Percentiles rank a stretch among this genome's conserved stretches.
Evolutionary conservation across 2,888 invertebrate species (phyloP).

Genomic region (Drosophila helvetica): DNA sequence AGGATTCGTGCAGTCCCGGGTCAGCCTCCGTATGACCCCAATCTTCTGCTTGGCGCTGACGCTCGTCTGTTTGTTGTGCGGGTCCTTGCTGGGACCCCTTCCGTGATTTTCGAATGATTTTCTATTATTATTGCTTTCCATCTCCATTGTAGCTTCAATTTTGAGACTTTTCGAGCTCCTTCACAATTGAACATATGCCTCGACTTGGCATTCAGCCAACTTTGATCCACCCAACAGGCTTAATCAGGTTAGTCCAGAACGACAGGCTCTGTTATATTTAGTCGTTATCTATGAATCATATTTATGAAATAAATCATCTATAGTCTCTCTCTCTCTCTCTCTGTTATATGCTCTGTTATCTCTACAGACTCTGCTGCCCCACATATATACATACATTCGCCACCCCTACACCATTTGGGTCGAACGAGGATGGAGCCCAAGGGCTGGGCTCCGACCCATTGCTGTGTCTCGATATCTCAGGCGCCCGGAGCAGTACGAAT

Average conservation of each 20-base stretch:
- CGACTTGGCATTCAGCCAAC: slow-evolving; percentile 32
- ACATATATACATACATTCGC: too few relatives aligned
- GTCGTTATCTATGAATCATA: too few relatives aligned
- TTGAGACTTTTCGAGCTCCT: background rate
- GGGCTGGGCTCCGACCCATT: too few relatives aligned
- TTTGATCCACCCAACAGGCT: background rate
- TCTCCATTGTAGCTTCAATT: background rate
- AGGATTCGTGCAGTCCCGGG: background rate
- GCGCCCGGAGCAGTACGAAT: too few relatives aligned
- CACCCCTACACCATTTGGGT: background rate
- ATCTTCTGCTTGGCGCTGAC: slow-evolving; percentile 3
- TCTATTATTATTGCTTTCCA: background rate
- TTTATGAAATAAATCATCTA: too few relatives aligned
- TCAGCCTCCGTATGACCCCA: background rate
- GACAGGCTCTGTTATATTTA: too few relatives aligned
- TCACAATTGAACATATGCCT: background rate
- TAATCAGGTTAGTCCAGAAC: too few relatives aligned
- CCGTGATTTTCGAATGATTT: background rate
- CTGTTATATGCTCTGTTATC: too few relatives aligned
- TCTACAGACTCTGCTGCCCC: too few relatives aligned
- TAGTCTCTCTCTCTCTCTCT: too few relatives aligned
- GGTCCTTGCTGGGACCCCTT: background rate
- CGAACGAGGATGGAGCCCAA: background rate
- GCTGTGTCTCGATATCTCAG: too few relatives aligned
- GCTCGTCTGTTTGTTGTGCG: background rate